Conservation (phyloP, 2,888 invertebrate genomes). For the Empis stercorea region DNA sequence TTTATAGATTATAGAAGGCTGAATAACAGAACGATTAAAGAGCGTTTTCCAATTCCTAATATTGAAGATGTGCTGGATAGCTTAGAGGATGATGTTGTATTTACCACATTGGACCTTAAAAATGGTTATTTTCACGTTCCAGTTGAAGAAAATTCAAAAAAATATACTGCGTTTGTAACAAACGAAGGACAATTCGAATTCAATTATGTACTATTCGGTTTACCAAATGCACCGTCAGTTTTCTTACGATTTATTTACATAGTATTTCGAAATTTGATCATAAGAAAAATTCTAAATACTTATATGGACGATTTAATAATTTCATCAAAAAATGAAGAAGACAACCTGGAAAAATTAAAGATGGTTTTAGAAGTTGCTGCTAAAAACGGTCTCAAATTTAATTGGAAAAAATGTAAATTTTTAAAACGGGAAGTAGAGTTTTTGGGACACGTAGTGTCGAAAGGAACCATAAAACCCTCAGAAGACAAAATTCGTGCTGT, state of each 20-base stretch:
- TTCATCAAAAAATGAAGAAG: not conserved
- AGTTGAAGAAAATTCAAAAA: not conserved
- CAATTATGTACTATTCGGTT: too few relatives aligned
- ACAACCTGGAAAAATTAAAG: not conserved
- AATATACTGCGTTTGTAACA: not conserved
- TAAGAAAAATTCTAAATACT: not conserved
- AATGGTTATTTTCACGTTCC: not conserved
- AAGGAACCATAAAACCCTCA: too few relatives aligned
- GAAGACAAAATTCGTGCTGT: too few relatives aligned
- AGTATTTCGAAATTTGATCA: too few relatives aligned
- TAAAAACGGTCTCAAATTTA: conserved; percentile 5
- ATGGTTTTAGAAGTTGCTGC: conserved; percentile 5
- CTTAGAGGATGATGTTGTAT: conserved; percentile 13
- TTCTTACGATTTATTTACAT: too few relatives aligned
- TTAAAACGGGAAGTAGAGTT: conserved; percentile 10
- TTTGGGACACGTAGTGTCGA: conserved; percentile 7
- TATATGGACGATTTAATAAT: conserved; percentile 3
- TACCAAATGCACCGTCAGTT: too few relatives aligned
- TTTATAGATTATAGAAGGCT: conserved; percentile 30
- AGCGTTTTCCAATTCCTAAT: conserved; percentile 25
- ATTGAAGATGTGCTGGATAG: conserved; percentile 26
- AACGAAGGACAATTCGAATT: not conserved
- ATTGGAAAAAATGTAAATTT: conserved; percentile 12
- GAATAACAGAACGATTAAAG: conserved; percentile 25
- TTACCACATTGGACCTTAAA: too few relatives aligned